Evolutionary conservation across 1,140 invertebrate genomes (phyloP).

Genomic region (Parapsyche elsis): DNA sequence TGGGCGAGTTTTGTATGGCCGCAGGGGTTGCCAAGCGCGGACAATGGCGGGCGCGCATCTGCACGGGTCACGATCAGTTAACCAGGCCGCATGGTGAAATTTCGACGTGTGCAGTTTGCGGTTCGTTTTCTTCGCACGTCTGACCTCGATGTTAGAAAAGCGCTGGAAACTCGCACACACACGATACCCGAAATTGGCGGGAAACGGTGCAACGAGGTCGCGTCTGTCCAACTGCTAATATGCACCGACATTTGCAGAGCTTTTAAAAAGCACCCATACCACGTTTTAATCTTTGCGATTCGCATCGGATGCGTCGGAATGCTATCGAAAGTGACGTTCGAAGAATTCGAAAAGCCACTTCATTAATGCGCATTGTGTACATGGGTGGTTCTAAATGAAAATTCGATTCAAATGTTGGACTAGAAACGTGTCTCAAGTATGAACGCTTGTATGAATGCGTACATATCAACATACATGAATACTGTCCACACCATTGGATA

Average conservation of each 20-base stretch:
- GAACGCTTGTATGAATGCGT: not conserved
- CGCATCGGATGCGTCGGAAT: not conserved
- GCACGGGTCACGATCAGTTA: constrained; percentile 44
- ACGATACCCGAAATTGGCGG: not conserved
- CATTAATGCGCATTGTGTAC: not conserved
- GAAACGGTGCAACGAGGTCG: too few relatives aligned
- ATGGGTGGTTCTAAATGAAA: not conserved
- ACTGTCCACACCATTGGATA: too few relatives aligned
- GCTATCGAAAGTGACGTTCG: not conserved
- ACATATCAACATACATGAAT: too few relatives aligned
- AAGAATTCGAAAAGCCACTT: not conserved
- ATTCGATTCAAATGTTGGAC: constrained; percentile 19
- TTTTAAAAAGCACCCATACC: not conserved
- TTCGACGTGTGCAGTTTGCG: constrained; percentile 37
- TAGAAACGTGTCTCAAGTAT: constrained; percentile 2
- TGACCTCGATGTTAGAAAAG: constrained; percentile 47
- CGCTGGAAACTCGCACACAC: not conserved
- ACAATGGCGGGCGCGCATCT: constrained; percentile 33
- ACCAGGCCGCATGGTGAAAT: constrained; percentile 48
- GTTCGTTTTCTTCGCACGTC: constrained; percentile 51
- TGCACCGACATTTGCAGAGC: not conserved
- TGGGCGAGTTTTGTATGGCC: not conserved
- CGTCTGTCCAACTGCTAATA: too few relatives aligned
- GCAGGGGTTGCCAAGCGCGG: not conserved
- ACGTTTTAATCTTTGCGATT: too few relatives aligned